Conservation (phyloP, 2,888 invertebrate genomes). For the Xanthorhoe designata region DNA sequence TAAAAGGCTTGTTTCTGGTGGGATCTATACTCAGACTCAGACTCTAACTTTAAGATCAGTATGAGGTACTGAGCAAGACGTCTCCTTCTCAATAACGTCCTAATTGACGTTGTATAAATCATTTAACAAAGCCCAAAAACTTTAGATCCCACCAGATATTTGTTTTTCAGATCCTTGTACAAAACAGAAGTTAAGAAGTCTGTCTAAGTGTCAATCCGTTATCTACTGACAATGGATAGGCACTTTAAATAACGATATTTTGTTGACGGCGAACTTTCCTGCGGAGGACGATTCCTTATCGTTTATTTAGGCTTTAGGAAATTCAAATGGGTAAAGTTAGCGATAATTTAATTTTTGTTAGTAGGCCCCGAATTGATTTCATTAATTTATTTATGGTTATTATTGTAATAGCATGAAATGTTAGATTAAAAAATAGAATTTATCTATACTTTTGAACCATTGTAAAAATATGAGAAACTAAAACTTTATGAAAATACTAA, state of each 20-base stretch:
- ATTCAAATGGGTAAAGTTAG: conserved; percentile 46
- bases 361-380: conserved; percentile 47
- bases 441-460: not conserved
- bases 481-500: no score
- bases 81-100: no score
- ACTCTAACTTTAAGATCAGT: no score
- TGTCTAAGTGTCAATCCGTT: conserved; percentile 25
- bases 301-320: conserved; percentile 44
- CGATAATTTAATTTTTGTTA: conserved; percentile 50
- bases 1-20: no score
- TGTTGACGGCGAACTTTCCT: conserved; percentile 23
- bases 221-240: conserved; percentile 17
- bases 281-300: conserved; percentile 37
- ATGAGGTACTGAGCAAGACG: no score
- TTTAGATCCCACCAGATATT: not conserved
- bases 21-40: no score
- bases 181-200: conserved; percentile 11
- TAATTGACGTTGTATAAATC: no score
- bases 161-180: not conserved
- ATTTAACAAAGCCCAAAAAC: not conserved
- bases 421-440: not conserved
- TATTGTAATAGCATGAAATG: not conserved
- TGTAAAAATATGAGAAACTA: not conserved
- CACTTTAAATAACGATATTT: conserved; percentile 27
- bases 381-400: conserved; percentile 38